Base-by-base conservation (phyloP, 2,113 vertebrate genomes). In the Ageneiosus marmoratus region DNA sequence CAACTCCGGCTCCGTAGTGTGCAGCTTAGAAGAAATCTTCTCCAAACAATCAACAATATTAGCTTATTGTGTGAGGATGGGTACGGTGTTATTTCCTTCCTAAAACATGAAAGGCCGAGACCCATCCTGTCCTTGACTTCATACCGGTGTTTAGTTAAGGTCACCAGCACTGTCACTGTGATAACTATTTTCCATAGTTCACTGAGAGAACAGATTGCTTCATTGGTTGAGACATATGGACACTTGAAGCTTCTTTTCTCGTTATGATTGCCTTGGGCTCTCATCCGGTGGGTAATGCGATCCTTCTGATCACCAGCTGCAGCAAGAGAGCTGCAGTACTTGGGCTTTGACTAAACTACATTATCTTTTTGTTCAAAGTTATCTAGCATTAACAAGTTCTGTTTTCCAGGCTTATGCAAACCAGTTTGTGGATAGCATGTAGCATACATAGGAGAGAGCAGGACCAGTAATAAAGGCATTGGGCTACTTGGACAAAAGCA, bases 11-110 rank as follows among this genome's bases (percentile, higher is more conserved):
- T 69, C 44, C 50, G 60, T 51, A 60, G 44, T 67, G 58, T 48
- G 24, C 72, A 41, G 48, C 48, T 81, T 62, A 72, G 79, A 63
- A 58, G 60, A 63, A 76, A 76, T 69, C 11, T 15, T 50, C 11
- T 80, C 51, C 32, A 50, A 82, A 77, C 56, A 60, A 84, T 79
- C 32, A 76, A 67, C 79, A 82, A 48, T 74, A 67, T 77, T 69
- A 29, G 46, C 60, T 62, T 51, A 60, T 69, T 69, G 34, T 11
- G 18, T 4, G 16, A 50, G 74, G 32, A 67, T 58, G 32, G 13
- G 51, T 65, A 69, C 70, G 58, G 58, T 83, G 83, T 76, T 34
- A 81, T 81, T 87, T 87, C 86, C 86, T 87, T 85, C 86, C 81
- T 87, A 75, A 83, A 85, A 83, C 44, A 8, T 51, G 75, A 67